Conservation (phyloP, 2,888 invertebrate genomes). For the Zygaena filipendulae region DNA sequence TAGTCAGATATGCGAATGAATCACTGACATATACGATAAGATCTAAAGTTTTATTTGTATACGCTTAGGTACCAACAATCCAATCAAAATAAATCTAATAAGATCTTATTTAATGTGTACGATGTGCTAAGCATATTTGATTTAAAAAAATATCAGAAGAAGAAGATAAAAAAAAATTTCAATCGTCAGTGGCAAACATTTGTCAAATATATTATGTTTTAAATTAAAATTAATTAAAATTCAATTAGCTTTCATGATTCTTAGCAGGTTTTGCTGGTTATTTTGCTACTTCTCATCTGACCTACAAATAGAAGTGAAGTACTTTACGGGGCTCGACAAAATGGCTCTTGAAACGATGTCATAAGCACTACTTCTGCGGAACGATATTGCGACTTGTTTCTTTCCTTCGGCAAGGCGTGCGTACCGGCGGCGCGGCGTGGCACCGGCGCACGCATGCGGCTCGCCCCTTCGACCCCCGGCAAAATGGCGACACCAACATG, state of each 20-base stretch:
- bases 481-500: constrained; percentile 69
- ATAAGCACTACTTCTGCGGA: constrained; percentile 33
- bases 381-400: constrained; percentile 38
- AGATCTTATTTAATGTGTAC: no score
- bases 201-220: no score
- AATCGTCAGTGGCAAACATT: no score
- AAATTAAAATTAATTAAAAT: constrained; percentile 37
- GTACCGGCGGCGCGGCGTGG: no score
- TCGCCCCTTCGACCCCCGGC: constrained; percentile 55
- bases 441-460: constrained; percentile 67
- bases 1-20: no score
- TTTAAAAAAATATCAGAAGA: no score
- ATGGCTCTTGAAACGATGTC: constrained; percentile 29
- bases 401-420: constrained; percentile 43
- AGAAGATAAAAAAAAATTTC: no score
- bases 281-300: constrained; percentile 45
- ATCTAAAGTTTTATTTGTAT: no score
- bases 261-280: constrained; percentile 54
- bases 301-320: constrained; percentile 56
- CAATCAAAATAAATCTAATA: no score
- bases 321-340: constrained; percentile 29
- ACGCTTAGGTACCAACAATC: no score
- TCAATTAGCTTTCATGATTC: constrained; percentile 52
- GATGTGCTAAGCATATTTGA: no score
- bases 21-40: no score